Base-by-base conservation (phyloP, 1,140 invertebrate species). In the Brachionus sp. region DNA sequence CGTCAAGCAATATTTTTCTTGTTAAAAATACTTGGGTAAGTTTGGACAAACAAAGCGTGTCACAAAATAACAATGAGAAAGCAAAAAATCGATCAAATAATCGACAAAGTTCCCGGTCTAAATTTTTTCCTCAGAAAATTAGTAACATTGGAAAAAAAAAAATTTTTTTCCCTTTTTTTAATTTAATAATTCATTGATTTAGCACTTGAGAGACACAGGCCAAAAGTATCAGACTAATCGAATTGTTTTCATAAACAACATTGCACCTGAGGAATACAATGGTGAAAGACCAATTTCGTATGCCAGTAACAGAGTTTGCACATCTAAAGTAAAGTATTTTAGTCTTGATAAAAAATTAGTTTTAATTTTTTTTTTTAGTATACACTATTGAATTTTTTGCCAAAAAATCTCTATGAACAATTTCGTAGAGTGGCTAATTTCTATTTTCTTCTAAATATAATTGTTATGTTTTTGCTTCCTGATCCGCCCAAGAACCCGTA, bases 391-490 rank as follows among this genome's bases (percentile, higher is more conserved):
- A 94, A 92, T 87, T 95, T 95, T 86, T 84, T 95, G 62, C 93
- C 93, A 44, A 93, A 93, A 88, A 95, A 95, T 90, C 87, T 95
- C 37, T 92, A 92, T 85, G 93, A 95, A 86, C 94, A 95, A 88
- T 94, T 95, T 87, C 90, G 93, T 2, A 90, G 94, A 83, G 89
- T 95, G 35, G 94, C 93, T 25, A 95, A 95, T 88, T 94, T 95
- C 85, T 95, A 95, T 86, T 95, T 95, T 85, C 89, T 95, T 0
- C 88, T 92, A 64, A 91, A 93, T 77, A 91, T 91, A 10, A 87
- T 94, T n/a, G 91, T 94, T 82, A 90, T 92, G 25, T 84, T 87
- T 84, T 85, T 90, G 25, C 42, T 87, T 10, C 89, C 89, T 88
- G 92, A 93, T 66, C 93, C 93, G 85, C 93, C 94, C 0, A 92